Conservation (phyloP, 2,797 vertebrate genomes). For the Eleutherodactylus coqui region DNA sequence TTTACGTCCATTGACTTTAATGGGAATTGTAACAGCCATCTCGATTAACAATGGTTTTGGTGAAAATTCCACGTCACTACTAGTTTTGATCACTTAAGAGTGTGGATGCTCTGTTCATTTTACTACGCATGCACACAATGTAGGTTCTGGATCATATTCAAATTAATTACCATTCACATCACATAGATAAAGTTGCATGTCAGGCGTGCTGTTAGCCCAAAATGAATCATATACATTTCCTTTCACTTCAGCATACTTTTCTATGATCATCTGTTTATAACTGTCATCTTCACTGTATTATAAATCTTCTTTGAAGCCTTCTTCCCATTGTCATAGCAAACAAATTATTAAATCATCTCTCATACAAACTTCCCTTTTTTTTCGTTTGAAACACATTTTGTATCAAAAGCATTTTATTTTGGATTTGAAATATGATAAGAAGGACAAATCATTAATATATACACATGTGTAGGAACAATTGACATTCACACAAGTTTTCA, state of each 20-base stretch:
- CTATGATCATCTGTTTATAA: conserved; percentile 33
- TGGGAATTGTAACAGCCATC: too few relatives aligned
- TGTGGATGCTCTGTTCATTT: neutral
- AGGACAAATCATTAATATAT: too few relatives aligned
- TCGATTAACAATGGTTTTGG: too few relatives aligned
- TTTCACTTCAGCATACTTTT: conserved; percentile 33
- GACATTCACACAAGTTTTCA: too few relatives aligned
- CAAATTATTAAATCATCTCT: conserved; percentile 52
- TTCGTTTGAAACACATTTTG: conserved; percentile 39
- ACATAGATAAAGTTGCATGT: neutral
- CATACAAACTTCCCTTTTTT: conserved; percentile 38
- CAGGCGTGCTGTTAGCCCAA: conserved; percentile 15
- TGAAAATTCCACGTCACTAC: too few relatives aligned
- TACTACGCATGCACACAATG: neutral
- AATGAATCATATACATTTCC: conserved; percentile 36
- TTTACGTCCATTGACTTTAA: too few relatives aligned
- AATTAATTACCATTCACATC: conserved; percentile 17
- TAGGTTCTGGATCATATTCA: neutral
- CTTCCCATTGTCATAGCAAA: conserved; percentile 48
- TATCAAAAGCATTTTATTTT: too few relatives aligned
- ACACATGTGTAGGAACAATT: too few relatives aligned
- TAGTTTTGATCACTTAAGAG: too few relatives aligned
- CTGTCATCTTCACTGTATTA: conserved; percentile 53
- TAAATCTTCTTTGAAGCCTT: conserved; percentile 47
- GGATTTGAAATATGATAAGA: too few relatives aligned